phyloP scores from a whole-genome alignment of 2,888 invertebrate species.

The Diplolepis rosae region DNA sequence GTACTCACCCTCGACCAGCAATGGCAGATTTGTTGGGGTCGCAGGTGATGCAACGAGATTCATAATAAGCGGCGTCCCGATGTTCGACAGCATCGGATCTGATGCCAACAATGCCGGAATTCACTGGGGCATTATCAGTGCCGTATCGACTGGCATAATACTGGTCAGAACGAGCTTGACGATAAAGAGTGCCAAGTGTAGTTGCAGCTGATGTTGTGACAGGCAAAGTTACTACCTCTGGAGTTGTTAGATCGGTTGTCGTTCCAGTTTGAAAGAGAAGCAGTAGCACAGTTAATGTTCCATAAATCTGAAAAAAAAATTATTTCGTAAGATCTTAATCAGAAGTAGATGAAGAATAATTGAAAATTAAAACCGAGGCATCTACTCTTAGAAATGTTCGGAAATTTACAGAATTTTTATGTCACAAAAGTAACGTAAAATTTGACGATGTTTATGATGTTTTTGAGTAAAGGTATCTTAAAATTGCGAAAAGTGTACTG shows the following conservation, averaged over 20 bases:
- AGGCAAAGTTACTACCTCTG: conserved; percentile 38
- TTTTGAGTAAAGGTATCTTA: no score
- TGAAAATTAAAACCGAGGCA: background rate
- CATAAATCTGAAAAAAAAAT: conserved; percentile 30
- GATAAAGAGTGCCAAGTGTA: conserved; percentile 62
- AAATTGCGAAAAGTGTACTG: no score
- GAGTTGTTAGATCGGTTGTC: conserved; percentile 39
- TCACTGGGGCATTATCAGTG: conserved; percentile 56
- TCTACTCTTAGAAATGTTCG: no score
- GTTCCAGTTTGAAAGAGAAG: conserved; percentile 40
- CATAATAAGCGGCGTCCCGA: conserved; percentile 65
- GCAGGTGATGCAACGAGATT: conserved; percentile 67
- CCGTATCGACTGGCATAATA: conserved; percentile 59
- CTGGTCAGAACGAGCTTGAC: conserved; percentile 64
- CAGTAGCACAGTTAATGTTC: conserved; percentile 36
- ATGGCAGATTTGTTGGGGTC: conserved; percentile 60
- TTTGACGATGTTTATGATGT: no score
- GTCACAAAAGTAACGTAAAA: no score
- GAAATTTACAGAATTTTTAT: no score
- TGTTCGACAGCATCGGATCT: conserved; percentile 60
- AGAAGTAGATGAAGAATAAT: background rate
- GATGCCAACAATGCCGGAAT: conserved; percentile 56
- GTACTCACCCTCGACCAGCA: conserved; percentile 48
- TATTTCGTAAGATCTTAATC: background rate
- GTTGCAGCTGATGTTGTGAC: conserved; percentile 56